Conservation (phyloP, 2,888 invertebrate genomes). For the Achlya flavicornis region DNA sequence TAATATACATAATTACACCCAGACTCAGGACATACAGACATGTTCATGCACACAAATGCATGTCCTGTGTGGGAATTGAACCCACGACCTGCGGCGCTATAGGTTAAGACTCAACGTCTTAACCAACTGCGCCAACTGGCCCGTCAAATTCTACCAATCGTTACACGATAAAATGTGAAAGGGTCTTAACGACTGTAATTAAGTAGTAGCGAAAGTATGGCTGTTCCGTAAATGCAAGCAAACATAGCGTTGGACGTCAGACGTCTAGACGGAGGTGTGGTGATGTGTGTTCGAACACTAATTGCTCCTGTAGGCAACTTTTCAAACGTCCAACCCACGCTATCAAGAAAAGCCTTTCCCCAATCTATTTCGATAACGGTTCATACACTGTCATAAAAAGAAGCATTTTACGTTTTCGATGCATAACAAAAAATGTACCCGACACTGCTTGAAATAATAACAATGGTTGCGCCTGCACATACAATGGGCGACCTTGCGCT, state of each 20-base stretch:
- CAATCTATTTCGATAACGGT: constrained; percentile 19
- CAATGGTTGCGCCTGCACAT: constrained; percentile 50
- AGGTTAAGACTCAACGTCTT: too few species aligned
- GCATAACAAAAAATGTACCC: constrained; percentile 24
- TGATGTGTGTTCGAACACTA: constrained; percentile 43
- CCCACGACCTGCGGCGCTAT: too few species aligned
- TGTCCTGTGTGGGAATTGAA: too few species aligned
- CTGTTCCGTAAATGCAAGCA: constrained; percentile 18
- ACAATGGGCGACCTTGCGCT: constrained; percentile 65
- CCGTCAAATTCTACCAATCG: constrained; percentile 12
- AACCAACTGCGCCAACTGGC: too few species aligned
- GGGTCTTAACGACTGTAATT: constrained; percentile 26
- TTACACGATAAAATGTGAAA: constrained; percentile 16
- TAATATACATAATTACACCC: too few species aligned
- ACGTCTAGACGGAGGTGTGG: constrained; percentile 43
- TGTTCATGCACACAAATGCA: too few species aligned
- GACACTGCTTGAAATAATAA: constrained; percentile 41
- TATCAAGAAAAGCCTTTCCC: constrained; percentile 37
- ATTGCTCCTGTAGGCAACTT: constrained; percentile 47
- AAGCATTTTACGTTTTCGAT: not conserved
- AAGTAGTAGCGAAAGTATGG: constrained; percentile 38
- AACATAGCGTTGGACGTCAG: constrained; percentile 22
- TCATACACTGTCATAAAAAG: not conserved
- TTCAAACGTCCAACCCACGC: constrained; percentile 30
- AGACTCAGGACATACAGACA: too few species aligned